phyloP scores from a whole-genome alignment of 2,797 vertebrate species.

The Heliangelus exortis region DNA sequence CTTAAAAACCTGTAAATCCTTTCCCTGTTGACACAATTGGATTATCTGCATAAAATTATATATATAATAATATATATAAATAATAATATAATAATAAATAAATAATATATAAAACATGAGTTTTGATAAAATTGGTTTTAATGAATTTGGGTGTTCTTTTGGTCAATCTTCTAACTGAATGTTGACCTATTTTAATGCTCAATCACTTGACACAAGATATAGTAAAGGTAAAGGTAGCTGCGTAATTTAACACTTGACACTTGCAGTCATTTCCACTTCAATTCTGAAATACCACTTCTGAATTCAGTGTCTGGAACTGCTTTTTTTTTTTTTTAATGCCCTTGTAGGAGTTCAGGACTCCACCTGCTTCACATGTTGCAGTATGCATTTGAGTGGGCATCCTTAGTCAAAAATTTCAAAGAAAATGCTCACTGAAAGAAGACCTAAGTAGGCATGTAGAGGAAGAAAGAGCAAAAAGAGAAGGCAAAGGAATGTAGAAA shows the following conservation, averaged over 20 bases:
- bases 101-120: not conserved
- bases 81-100: no score
- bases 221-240: not conserved
- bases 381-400: not conserved
- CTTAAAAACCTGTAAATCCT: not conserved
- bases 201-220: not conserved
- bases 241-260: not conserved
- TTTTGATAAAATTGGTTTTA: not conserved
- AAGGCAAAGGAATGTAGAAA: accelerated
- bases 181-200: not conserved
- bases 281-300: not conserved
- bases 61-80: not conserved
- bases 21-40: not conserved
- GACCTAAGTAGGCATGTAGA: not conserved
- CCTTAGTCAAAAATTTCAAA: not conserved
- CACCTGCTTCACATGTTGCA: not conserved
- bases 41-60: not conserved
- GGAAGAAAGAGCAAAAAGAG: not conserved
- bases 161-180: not conserved
- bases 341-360: not conserved
- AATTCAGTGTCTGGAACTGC: not conserved
- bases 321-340: not conserved
- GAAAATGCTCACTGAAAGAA: not conserved
- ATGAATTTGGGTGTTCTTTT: not conserved
- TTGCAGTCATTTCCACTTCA: not conserved